Evolutionary conservation across 2,888 invertebrate genomes (phyloP).

Genomic region (Mimas tiliae): DNA sequence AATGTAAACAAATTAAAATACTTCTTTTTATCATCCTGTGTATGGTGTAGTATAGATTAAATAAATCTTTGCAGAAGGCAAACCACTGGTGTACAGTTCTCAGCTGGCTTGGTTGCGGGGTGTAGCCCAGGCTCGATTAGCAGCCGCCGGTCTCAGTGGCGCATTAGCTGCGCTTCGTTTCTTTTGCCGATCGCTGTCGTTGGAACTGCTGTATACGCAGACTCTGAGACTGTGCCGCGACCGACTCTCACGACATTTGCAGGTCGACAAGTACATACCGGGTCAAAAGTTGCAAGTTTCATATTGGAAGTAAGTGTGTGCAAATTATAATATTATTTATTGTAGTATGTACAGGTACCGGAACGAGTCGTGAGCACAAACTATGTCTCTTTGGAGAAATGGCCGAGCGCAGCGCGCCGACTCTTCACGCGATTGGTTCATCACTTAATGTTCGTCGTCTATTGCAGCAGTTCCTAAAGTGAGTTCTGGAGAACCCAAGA

Average conservation of each 20-base stretch:
- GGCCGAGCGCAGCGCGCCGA: too few relatives aligned
- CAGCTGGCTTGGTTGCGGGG: conserved; percentile 98
- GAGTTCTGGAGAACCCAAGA: too few relatives aligned
- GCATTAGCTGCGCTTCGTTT: conserved; percentile 88
- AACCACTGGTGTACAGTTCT: conserved; percentile 96
- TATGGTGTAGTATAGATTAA: too few relatives aligned
- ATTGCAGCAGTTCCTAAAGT: too few relatives aligned
- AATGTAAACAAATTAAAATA: too few relatives aligned
- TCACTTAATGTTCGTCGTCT: too few relatives aligned
- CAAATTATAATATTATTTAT: neutral
- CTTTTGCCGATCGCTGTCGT: conserved; percentile 97
- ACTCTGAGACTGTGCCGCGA: conserved; percentile 94
- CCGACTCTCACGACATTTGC: conserved; percentile 93
- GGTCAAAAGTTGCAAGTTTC: conserved; percentile 96
- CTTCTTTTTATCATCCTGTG: too few relatives aligned
- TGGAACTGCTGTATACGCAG: conserved; percentile 95
- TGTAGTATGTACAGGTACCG: too few relatives aligned
- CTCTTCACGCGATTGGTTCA: too few relatives aligned
- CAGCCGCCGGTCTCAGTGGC: conserved; percentile 91
- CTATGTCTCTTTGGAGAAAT: too few relatives aligned
- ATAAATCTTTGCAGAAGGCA: conserved; percentile 89
- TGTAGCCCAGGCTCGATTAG: conserved; percentile 94
- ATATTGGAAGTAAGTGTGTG: conserved; percentile 92
- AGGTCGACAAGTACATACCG: conserved; percentile 95
- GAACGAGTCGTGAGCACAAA: too few relatives aligned